These are phyloP conservation scores for Muricea muricata DNA, from an alignment of 92 coral and sea anemone species.

Conservation along the genomic window DNA sequence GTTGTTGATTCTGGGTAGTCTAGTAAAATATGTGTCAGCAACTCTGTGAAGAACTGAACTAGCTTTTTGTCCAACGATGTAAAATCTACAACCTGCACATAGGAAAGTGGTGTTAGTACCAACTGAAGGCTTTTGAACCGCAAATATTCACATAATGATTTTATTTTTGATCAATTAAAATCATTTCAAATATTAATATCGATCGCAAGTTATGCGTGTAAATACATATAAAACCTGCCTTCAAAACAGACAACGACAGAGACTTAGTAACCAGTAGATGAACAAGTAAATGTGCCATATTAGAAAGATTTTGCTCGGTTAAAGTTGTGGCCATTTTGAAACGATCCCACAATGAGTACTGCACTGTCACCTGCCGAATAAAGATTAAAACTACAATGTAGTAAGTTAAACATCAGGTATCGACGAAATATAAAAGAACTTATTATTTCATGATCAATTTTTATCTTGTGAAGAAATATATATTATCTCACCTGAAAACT, in stretches of 20 bases:
- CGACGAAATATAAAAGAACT: neutral
- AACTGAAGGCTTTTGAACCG: too few relatives aligned
- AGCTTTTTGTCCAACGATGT: slow-evolving; percentile 84
- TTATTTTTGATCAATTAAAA: too few relatives aligned
- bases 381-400: too few relatives aligned
- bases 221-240: slow-evolving; percentile 77
- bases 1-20: slow-evolving; percentile 69
- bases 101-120: neutral
- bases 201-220: too few relatives aligned
- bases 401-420: too few relatives aligned
- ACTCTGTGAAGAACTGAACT: slow-evolving; percentile 75
- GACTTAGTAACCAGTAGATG: slow-evolving; percentile 82
- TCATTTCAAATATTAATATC: too few relatives aligned
- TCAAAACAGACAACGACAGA: slow-evolving; percentile 83
- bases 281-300: slow-evolving; percentile 77
- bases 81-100: slow-evolving; percentile 82
- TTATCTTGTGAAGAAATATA: too few relatives aligned
- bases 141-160: neutral
- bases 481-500: slow-evolving; percentile 89
- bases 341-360: slow-evolving; percentile 96
- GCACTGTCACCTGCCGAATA: slow-evolving; percentile 81
- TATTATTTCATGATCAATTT: neutral
- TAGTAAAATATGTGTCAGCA: slow-evolving; percentile 73
- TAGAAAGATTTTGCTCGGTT: slow-evolving; percentile 72
- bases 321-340: slow-evolving; percentile 76